phyloP scores from a whole-genome alignment of 2,113 vertebrate species.

The Apteryx mantelli region DNA sequence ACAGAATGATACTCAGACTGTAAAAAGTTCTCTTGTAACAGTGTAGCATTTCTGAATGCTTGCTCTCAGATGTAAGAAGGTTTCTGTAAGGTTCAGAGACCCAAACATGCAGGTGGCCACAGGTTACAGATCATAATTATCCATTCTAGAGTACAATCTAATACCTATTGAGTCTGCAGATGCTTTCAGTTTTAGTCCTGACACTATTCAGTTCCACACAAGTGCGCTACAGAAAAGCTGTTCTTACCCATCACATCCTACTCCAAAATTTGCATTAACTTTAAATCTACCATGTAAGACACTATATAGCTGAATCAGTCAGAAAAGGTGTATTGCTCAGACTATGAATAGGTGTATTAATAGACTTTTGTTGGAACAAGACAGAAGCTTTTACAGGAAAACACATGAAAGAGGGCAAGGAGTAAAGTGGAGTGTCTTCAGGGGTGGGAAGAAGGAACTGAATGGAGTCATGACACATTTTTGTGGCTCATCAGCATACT shows the following conservation, averaged over 20 bases:
- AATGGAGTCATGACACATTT: background rate
- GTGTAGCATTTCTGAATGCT: background rate
- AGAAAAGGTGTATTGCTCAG: background rate
- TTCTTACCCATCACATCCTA: background rate
- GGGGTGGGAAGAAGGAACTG: background rate
- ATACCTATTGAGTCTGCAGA: rapidly evolving
- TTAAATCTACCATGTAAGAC: background rate
- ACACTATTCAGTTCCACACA: background rate
- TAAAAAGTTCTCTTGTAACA: background rate
- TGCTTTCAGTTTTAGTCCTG: background rate
- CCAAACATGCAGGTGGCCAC: background rate
- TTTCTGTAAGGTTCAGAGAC: background rate
- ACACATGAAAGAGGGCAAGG: background rate
- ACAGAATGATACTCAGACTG: background rate
- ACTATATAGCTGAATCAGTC: background rate
- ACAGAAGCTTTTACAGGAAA: background rate
- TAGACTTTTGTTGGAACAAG: background rate
- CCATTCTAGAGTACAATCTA: too few relatives aligned
- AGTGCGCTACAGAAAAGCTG: background rate
- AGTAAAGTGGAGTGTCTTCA: background rate
- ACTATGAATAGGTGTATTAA: background rate
- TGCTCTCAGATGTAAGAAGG: background rate
- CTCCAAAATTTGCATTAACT: background rate
- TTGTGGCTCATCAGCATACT: too few relatives aligned
- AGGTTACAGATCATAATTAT: background rate